Evolutionary conservation across 2,888 invertebrate genomes (phyloP), one percentile per base, ranked within the genome.

Genomic region (Lasioglossum calceatum): DNA sequence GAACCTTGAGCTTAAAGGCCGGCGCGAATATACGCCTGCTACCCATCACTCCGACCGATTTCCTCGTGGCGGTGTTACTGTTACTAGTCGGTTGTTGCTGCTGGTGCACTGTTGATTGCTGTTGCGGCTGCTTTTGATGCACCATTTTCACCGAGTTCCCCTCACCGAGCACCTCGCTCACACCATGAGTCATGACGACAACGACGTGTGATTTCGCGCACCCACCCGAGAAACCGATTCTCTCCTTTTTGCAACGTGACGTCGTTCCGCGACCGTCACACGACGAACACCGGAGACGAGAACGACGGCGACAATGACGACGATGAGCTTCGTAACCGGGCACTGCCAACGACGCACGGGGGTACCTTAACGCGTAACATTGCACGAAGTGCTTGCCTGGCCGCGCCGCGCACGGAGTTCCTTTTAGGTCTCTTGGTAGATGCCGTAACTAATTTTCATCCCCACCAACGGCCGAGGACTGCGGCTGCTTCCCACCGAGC

Each of bases 11-110:
- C 95, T 98, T 98, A 95, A 98, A 98, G 95, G 98, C 97, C 92
- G 98, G 98, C 94, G 98, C 97, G 95, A 98, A 98, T 94, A 98
- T 98, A 89, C 98, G 97, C 90, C 98, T 96, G 91, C 98, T 98
- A 86, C 98, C 98, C 96, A 98, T 97, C 58, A 93, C 94, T 64
- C 94, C 94, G 78, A 94, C 93, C 70, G 92, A 92, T 79, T 95
- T 95, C 81, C 93, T 90, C 93, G 91, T 87, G 39, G 87, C 89
- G 36, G 50, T 82, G 19, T 32, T 64, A 32, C 64, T 7, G 64
- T 7, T 32, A 8, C 32, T 8, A 0, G 32, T 19, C 32, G 64
- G 7, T 2, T 32, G 64, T 32, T 27, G 27, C 94, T 95, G 91
- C 93, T 94, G 90, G 91, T 91, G 88, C 32, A 61, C 72, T 42